Conservation (phyloP, 2,797 vertebrate genomes). For the Phaenicophaeus curvirostris region DNA sequence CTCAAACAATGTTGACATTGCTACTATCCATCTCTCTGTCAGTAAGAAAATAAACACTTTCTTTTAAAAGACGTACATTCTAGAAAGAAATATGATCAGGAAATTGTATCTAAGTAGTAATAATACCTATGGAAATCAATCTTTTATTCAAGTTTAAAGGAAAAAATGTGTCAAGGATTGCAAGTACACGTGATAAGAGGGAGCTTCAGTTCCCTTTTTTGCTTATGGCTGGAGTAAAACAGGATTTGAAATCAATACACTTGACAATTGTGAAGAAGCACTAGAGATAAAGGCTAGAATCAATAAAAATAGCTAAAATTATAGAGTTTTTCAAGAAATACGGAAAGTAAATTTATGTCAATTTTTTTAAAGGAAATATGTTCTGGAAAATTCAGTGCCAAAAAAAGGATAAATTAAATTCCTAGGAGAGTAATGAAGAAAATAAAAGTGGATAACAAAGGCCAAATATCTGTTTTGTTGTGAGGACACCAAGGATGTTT, state of each 20-base stretch:
- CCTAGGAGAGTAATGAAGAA: not conserved
- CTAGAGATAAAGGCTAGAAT: not conserved
- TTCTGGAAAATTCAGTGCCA: not conserved
- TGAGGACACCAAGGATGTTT: not conserved
- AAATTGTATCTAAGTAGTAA: not conserved
- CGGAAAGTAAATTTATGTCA: not conserved
- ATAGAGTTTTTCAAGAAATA: not conserved
- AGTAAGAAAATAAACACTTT: slow-evolving; percentile 28
- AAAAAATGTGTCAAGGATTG: not conserved
- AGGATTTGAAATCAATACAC: not conserved
- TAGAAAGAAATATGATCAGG: not conserved
- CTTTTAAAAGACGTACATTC: not conserved
- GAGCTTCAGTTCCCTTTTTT: not conserved
- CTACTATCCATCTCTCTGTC: slow-evolving; percentile 35
- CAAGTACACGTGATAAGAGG: not conserved
- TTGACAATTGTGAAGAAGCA: not conserved
- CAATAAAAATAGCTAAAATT: not conserved
- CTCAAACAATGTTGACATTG: slow-evolving; percentile 55
- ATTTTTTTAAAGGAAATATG: not conserved
- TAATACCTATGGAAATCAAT: not conserved
- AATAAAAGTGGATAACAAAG: not conserved
- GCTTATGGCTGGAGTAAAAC: not conserved
- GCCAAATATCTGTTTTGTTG: not conserved
- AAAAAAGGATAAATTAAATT: not conserved
- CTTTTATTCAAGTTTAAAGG: not conserved